Percentiles rank a stretch among this genome's conserved stretches.
phyloP scores from a whole-genome alignment of 2,113 vertebrate species.

The Shinisaurus crocodilurus region DNA sequence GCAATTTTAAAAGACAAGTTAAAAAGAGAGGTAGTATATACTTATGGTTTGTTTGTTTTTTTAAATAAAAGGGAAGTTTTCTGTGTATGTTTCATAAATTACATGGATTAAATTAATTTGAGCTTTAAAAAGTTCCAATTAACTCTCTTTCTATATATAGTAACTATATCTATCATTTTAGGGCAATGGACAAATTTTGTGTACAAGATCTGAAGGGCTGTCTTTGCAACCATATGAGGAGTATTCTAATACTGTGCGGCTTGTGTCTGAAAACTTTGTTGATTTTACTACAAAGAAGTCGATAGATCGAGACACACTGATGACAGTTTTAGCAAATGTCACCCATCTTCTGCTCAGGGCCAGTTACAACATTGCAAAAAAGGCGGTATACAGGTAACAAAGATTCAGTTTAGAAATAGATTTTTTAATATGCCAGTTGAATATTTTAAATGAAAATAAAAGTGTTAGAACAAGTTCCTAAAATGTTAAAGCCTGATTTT shows the following conservation, averaged over 20 bases:
- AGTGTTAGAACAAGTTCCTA: background rate
- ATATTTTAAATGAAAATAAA: background rate
- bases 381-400: conserved; percentile 81
- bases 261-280: conserved; percentile 79
- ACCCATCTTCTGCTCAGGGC: conserved; percentile 83
- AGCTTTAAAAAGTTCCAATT: background rate
- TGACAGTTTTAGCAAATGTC: conserved; percentile 86
- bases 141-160: background rate
- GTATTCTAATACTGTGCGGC: conserved; percentile 71
- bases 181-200: conserved; percentile 84
- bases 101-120: background rate
- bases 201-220: conserved; percentile 76
- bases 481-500: background rate
- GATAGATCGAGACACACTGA: conserved; percentile 83
- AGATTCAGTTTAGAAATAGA: background rate
- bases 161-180: conserved; percentile 58
- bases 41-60: background rate
- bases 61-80: background rate
- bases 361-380: conserved; percentile 81
- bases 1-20: too few species aligned
- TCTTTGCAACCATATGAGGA: conserved; percentile 83
- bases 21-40: background rate
- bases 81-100: background rate
- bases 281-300: conserved; percentile 74
- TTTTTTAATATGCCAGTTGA: background rate